Conservation (phyloP, 2,888 invertebrate genomes). For the Ornithoptera alexandrae region DNA sequence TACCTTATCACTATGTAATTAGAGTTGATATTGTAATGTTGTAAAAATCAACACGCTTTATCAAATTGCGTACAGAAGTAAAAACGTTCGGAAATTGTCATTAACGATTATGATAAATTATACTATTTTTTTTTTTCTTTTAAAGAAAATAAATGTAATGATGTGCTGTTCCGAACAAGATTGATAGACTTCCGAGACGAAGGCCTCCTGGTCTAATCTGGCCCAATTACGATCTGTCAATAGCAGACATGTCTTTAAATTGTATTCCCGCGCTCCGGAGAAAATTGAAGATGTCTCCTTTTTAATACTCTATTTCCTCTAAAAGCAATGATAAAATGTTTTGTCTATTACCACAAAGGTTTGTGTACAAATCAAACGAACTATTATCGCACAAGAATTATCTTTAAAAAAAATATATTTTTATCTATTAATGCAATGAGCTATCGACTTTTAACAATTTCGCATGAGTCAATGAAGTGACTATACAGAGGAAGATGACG, state of each 20-base stretch:
- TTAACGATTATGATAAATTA: neutral
- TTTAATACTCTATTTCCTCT: neutral
- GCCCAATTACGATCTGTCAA: constrained; percentile 25
- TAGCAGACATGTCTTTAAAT: constrained; percentile 20
- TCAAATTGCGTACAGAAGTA: neutral
- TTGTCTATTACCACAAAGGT: too few relatives aligned
- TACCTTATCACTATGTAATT: neutral
- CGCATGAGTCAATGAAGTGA: too few relatives aligned
- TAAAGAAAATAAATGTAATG: neutral
- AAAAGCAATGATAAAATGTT: too few relatives aligned
- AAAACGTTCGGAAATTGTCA: neutral
- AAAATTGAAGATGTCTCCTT: neutral
- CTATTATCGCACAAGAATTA: too few relatives aligned
- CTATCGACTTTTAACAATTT: too few relatives aligned
- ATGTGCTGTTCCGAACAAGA: constrained; percentile 14
- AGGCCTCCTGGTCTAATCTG: constrained; percentile 12
- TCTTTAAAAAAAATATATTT: too few relatives aligned
- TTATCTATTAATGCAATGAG: too few relatives aligned
- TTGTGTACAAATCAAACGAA: too few relatives aligned
- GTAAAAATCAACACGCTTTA: neutral
- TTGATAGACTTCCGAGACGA: constrained; percentile 11
- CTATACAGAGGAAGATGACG: too few relatives aligned
- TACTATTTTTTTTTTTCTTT: neutral
- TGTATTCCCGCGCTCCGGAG: constrained; percentile 3
- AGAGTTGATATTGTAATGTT: constrained; percentile 8